Conservation (phyloP, 2,888 invertebrate genomes). For the Cryptops parisi region DNA sequence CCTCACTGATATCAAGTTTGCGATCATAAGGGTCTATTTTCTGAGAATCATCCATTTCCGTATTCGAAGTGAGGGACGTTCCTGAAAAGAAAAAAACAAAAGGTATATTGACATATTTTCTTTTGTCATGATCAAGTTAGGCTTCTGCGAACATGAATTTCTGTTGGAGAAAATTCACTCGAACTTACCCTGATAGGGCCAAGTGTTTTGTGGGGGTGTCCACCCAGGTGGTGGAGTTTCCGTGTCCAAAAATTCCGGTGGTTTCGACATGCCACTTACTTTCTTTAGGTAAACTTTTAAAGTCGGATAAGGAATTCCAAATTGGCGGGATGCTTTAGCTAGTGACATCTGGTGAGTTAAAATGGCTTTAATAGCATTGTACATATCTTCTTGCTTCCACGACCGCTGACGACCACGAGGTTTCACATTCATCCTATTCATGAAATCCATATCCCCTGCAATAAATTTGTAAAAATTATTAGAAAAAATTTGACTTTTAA, state of each 20-base stretch:
- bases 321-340: conserved; percentile 16
- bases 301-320: conserved; percentile 18
- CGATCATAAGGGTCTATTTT: conserved; percentile 2
- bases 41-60: neutral
- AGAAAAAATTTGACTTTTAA: no score
- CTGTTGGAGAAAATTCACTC: neutral
- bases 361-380: conserved; percentile 16
- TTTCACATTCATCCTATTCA: conserved; percentile 13
- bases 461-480: no score
- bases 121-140: no score
- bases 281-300: conserved; percentile 17
- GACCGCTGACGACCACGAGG: conserved; percentile 14
- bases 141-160: no score
- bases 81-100: no score
- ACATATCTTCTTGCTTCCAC: conserved; percentile 19
- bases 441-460: conserved; percentile 1
- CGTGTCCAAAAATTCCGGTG: conserved; percentile 9
- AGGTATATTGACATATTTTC: no score
- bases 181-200: conserved; percentile 6
- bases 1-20: conserved; percentile 8
- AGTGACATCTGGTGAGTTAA: conserved; percentile 18
- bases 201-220: conserved; percentile 9
- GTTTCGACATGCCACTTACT: conserved; percentile 15
- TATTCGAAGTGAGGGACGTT: no score
- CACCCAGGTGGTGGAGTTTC: conserved; percentile 10